Conservation (phyloP, 1,140 invertebrate genomes). For the Helicoverpa zea region DNA sequence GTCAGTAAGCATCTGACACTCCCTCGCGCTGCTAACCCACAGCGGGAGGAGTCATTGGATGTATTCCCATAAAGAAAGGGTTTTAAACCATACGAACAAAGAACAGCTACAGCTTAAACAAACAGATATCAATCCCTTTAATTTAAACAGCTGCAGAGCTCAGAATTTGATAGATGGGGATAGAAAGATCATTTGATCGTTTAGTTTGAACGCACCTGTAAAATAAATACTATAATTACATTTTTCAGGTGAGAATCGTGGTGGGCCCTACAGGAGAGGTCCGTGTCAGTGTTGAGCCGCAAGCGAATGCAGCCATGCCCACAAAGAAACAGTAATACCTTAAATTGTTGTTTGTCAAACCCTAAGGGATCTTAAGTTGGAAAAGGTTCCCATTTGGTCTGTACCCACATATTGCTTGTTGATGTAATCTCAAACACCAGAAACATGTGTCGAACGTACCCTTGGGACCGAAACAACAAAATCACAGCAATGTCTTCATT, state of each 20-base stretch:
- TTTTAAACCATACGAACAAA: too few relatives aligned
- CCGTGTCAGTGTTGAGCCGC: conserved; percentile 67
- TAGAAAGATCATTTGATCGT: too few relatives aligned
- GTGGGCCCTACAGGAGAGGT: conserved; percentile 71
- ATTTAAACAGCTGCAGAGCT: too few relatives aligned
- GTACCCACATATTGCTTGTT: conserved; percentile 7
- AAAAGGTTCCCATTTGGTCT: conserved; percentile 15
- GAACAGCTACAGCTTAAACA: too few relatives aligned
- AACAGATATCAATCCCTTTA: too few relatives aligned
- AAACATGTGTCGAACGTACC: not conserved
- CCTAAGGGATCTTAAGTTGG: not conserved
- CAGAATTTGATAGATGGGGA: too few relatives aligned
- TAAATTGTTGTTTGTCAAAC: not conserved
- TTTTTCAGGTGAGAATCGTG: conserved; percentile 74
- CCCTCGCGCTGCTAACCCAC: too few relatives aligned
- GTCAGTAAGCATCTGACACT: too few relatives aligned
- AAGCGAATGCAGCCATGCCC: conserved; percentile 28
- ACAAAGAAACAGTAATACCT: conserved; percentile 37
- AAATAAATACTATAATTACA: conserved; percentile 3
- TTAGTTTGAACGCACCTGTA: not conserved
- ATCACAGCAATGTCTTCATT: conserved; percentile 43
- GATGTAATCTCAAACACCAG: conserved; percentile 15
- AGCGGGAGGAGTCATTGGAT: too few relatives aligned
- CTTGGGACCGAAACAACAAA: conserved; percentile 26
- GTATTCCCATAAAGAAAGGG: too few relatives aligned